Evolutionary conservation across 2,888 invertebrate genomes (phyloP), one percentile per base, ranked within the genome.

Genomic region (Vesta saturnalis): DNA sequence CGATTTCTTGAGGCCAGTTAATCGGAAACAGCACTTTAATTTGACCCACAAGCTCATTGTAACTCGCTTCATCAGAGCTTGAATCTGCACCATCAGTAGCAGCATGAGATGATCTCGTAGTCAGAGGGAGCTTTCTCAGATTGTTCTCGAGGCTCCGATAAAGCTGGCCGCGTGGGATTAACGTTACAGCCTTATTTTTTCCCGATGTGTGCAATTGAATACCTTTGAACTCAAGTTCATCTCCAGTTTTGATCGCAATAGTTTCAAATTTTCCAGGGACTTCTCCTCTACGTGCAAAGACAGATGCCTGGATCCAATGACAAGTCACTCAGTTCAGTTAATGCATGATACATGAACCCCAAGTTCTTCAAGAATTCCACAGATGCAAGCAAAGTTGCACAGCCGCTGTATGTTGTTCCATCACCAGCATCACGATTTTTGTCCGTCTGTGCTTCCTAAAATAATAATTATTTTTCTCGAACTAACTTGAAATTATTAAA

Each of bases 101-200:
- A 43, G 43, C 43, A 43, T 43, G 43, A 6, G 12, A 43, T 43
- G 43, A 43, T 43, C 43, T 43, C 12, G 43, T 43, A n/a, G 43
- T 10, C 5, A 43, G 43, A 43, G 14, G 43, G 43, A 12, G 43
- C 12, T 43, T 43, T 43, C 43, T 43, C 43, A n/a, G n/a, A n/a
- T n/a, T n/a, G n/a, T n/a, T n/a, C n/a, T n/a, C n/a, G n/a, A n/a
- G n/a, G n/a, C n/a, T 5, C 43, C 43, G 43, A 43, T 43, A 43
- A 43, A 43, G 14, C 43, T 43, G 43, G 43, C 43, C 43, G 43
- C 43, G 43, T 43, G 12, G 43, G 43, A 43, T 43, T 43, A 43
- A 43, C n/a, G 43, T 43, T 43, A 14, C 43, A 12, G 12, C 43
- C 43, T 43, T 43, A 43, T 43, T 43, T 43, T 12, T 43, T 5